Evolutionary conservation across 1,140 invertebrate genomes (phyloP), one percentile per base, ranked within the genome.

Genomic region (Procambarus virginalis): DNA sequence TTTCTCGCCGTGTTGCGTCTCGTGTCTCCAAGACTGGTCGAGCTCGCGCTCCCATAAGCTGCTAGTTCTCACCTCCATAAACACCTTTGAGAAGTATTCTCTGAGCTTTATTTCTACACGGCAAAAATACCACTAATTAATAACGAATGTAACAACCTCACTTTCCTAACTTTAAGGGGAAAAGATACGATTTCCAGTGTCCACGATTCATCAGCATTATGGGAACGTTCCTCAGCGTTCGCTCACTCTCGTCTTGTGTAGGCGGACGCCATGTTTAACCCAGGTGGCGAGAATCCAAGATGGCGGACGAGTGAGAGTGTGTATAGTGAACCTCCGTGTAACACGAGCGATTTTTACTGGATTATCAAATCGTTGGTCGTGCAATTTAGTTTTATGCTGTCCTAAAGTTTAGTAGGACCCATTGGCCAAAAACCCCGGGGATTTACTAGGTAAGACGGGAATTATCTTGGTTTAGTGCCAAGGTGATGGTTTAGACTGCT

Each of bases 291-390:
- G 48, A 77, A 73, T 89, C 80, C 87, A 89, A 89, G 80, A 89
- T 89, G 87, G 87, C 87, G 79, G 87, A 75, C 17, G 80, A 89
- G 87, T 89, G 87, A 89, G 79, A 84, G 70, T 83, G 87, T 89
- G 70, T 89, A n/a, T 76, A 83, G 81, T 83, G 58, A 78, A 48
- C 68, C 80, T 89, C 87, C 87, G 73, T 80, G 51, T 45, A 83
- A 89, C 70, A 89, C 79, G 60, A 89, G 51, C 87, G 81, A 89
- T 89, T 89, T 89, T 70, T 34, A 49, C 51, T 84, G 87, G 60
- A 77, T 83, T 83, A 89, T 78, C 80, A 84, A 89, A 68, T 83
- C 73, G 87, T 84, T n/a, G n/a, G 58, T 77, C 49, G 87, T 89
- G 87, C 46, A 84, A 84, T 48, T 89, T 83, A 73, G 87, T n/a